Conservation (phyloP, 23 tunicate genomes). For the Botrylloides violaceus region DNA sequence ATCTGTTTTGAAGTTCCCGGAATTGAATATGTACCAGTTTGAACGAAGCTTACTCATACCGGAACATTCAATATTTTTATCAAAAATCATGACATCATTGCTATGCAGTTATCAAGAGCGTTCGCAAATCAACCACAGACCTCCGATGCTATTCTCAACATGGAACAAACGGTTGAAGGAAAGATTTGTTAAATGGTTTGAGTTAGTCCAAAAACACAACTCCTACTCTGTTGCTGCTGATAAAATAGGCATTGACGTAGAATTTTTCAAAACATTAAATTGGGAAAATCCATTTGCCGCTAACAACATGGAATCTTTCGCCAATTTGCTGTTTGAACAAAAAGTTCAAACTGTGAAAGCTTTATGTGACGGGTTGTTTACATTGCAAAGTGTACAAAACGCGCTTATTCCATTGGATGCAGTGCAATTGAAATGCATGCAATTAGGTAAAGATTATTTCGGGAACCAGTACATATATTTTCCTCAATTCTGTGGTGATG, state of each 20-base stretch:
- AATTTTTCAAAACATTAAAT: conserved; percentile 43
- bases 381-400: conserved; percentile 69
- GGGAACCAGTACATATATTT: conserved; percentile 70
- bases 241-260: conserved; percentile 31
- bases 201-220: conserved; percentile 35
- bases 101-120: conserved; percentile 71
- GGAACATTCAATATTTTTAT: conserved; percentile 42
- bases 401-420: background rate
- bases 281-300: conserved; percentile 62
- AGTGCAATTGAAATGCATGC: conserved; percentile 36
- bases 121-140: conserved; percentile 42
- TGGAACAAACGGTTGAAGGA: conserved; percentile 52
- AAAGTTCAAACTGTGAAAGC: conserved; percentile 53
- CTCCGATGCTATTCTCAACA: conserved; percentile 59
- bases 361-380: conserved; percentile 41
- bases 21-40: conserved; percentile 55
- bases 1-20: conserved; percentile 35
- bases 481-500: conserved; percentile 83
- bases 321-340: conserved; percentile 29
- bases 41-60: conserved; percentile 60
- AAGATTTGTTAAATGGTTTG: conserved; percentile 65
- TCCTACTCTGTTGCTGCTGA: conserved; percentile 62
- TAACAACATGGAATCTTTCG: conserved; percentile 30
- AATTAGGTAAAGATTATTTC: conserved; percentile 42
- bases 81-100: conserved; percentile 74